phyloP scores from a whole-genome alignment of 2,888 invertebrate species.

The Neoaliturus tenellus region DNA sequence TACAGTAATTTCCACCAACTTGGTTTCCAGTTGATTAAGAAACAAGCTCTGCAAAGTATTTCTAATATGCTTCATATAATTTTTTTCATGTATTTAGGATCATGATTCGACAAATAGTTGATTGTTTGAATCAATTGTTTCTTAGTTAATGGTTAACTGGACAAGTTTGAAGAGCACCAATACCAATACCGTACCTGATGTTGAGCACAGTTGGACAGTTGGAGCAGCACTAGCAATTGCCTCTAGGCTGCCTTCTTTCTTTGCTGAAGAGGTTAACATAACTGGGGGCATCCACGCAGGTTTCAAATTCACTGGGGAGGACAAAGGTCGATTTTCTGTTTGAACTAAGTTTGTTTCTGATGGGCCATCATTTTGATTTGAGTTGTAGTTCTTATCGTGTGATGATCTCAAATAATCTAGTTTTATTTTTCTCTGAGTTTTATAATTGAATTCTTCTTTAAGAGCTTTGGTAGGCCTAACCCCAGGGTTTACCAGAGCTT shows the following conservation, averaged over 20 bases:
- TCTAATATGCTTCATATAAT: constrained; percentile 94
- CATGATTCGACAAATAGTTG: constrained; percentile 90
- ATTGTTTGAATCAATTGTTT: constrained; percentile 94
- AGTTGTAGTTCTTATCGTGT: constrained; percentile 55
- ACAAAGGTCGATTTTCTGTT: constrained; percentile 57
- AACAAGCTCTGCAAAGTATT: constrained; percentile 84
- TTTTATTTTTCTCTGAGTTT: constrained; percentile 67
- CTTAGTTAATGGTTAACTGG: constrained; percentile 88
- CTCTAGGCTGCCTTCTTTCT: constrained; percentile 36
- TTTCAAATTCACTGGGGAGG: constrained; percentile 67
- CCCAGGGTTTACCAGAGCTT: no score
- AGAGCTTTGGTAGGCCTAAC: constrained; percentile 94
- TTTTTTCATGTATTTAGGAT: constrained; percentile 92
- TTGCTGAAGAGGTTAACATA: constrained; percentile 83
- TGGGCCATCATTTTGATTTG: constrained; percentile 36
- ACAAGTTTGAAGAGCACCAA: constrained; percentile 65
- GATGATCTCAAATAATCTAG: constrained; percentile 4
- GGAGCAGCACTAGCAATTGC: constrained; percentile 39
- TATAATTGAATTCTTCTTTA: constrained; percentile 84
- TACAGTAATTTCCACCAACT: no score
- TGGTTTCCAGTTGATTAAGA: no score
- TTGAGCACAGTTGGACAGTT: constrained; percentile 53
- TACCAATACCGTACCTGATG: constrained; percentile 50
- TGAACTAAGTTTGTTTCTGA: background rate
- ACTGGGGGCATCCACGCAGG: constrained; percentile 91